phyloP scores from a whole-genome alignment of 1,140 invertebrate species.

The Battus philenor region DNA sequence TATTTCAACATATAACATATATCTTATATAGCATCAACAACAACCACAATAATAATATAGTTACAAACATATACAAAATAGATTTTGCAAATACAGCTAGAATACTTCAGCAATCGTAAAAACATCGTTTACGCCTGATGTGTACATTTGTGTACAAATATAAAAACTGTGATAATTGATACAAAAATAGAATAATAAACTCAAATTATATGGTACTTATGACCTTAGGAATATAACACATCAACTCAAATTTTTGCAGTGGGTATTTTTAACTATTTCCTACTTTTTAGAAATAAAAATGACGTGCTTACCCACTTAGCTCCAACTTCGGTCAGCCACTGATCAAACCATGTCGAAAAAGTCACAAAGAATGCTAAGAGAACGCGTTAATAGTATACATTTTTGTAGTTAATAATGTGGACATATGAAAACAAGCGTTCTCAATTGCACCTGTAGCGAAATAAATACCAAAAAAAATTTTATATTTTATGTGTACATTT shows the following conservation, averaged over 20 bases:
- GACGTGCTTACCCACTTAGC: conserved; percentile 25
- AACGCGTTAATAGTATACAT: conserved; percentile 26
- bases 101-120: conserved; percentile 12
- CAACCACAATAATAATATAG: conserved; percentile 14
- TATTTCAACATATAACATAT: too few species aligned
- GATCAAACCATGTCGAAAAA: conserved; percentile 26
- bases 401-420: conserved; percentile 29
- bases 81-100: conserved; percentile 15
- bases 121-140: conserved; percentile 16
- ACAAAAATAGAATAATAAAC: conserved; percentile 27
- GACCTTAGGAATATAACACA: conserved; percentile 30
- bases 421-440: conserved; percentile 27
- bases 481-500: conserved; percentile 23
- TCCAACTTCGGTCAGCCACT: conserved; percentile 27
- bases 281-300: conserved; percentile 33
- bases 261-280: conserved; percentile 26
- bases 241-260: conserved; percentile 25
- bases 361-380: conserved; percentile 24
- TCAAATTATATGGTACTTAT: conserved; percentile 26
- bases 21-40: conserved; percentile 18
- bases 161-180: conserved; percentile 17
- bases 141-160: conserved; percentile 21
- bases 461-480: conserved; percentile 26
- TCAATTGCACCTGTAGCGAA: conserved; percentile 26
- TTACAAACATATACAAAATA: conserved; percentile 10